Conservation (phyloP, 2,797 vertebrate genomes). For the Paramormyrops hopkinsi region DNA sequence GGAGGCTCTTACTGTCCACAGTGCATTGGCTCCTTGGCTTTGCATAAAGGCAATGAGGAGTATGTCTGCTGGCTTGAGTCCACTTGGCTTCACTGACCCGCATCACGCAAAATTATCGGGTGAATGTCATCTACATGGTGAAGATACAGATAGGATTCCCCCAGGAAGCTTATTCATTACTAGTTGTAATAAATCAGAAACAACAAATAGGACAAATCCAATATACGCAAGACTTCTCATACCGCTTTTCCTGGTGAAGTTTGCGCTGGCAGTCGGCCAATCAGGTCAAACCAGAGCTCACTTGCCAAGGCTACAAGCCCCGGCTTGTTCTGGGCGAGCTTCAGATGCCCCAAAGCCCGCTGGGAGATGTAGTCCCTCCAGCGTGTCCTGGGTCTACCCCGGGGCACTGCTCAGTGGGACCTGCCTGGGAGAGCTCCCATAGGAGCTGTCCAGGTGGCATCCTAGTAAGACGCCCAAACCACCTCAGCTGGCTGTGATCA, state of each 20-base stretch:
- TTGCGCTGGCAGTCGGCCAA: neutral
- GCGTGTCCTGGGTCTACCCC: neutral
- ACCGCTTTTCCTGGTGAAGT: neutral
- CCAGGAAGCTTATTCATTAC: neutral
- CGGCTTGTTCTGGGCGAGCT: neutral
- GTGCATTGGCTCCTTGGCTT: neutral
- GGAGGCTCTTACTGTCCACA: neutral
- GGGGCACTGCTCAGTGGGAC: neutral
- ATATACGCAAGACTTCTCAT: neutral
- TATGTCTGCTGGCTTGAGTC: neutral
- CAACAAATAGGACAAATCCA: neutral
- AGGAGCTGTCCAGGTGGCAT: neutral
- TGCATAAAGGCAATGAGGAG: neutral
- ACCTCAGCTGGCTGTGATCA: neutral
- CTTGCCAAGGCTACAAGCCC: neutral
- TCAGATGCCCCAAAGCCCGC: neutral
- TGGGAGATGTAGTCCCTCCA: neutral
- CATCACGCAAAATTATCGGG: neutral
- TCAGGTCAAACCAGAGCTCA: neutral
- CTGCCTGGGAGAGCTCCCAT: neutral
- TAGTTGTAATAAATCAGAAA: constrained; percentile 1
- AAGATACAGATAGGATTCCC: neutral
- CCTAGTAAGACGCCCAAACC: neutral
- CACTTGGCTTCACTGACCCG: neutral
- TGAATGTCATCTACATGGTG: neutral